phyloP scores from a whole-genome alignment of 2,113 vertebrate species.

The Mastomys coucha region DNA sequence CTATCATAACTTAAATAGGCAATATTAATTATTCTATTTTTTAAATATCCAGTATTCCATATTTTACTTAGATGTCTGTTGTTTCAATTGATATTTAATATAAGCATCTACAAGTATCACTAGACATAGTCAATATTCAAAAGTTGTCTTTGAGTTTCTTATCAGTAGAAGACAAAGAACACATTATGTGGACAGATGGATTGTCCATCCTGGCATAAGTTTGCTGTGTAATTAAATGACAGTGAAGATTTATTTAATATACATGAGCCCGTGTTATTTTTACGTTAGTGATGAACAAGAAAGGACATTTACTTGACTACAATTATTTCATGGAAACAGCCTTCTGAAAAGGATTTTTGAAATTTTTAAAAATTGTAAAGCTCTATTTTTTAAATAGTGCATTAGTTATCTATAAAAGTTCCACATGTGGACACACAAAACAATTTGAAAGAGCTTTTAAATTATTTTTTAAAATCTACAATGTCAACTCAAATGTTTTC shows the following conservation, averaged over 20 bases:
- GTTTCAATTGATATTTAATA: not conserved
- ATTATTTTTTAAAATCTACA: not conserved
- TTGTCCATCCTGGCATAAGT: not conserved
- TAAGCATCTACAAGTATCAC: not conserved
- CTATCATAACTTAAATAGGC: not conserved
- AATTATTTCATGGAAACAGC: not conserved
- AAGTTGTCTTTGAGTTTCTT: not conserved
- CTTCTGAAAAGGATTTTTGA: not conserved
- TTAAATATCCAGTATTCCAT: not conserved
- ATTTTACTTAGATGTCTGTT: not conserved
- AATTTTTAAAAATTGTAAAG: not conserved
- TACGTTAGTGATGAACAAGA: slow-evolving; percentile 22
- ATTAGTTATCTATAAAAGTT: not conserved
- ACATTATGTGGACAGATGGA: not conserved
- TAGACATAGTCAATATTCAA: not conserved
- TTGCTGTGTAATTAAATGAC: not conserved
- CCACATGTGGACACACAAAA: not conserved
- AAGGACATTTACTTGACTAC: not conserved
- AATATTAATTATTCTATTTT: not conserved
- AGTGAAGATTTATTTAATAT: not conserved
- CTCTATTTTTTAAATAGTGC: not conserved
- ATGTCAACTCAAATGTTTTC: not conserved
- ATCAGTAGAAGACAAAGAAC: not conserved
- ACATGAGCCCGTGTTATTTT: not conserved
- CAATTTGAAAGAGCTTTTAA: not conserved